Base-by-base conservation (phyloP, 1,140 invertebrate genomes). In the Calephelis virginiensis region DNA sequence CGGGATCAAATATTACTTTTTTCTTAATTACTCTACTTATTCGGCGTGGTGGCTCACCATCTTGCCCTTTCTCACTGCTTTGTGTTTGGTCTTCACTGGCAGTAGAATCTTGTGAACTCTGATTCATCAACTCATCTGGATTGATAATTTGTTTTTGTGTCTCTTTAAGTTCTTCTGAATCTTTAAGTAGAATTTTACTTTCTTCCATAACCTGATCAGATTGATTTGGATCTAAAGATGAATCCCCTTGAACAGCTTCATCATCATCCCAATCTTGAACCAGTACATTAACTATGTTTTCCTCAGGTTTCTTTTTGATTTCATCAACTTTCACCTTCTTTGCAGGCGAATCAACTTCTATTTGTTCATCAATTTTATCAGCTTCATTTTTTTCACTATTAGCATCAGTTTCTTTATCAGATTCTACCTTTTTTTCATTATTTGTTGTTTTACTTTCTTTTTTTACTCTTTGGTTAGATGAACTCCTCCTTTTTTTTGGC, bases 1-100 rank as follows among this genome's bases (percentile, higher is more conserved):
- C 94, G 4, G 94, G 94, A 86, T 95, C 94, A 93, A 94, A 95
- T 69, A 94, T 94, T 12, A 94, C 92, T 85, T 94, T 94, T 61
- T 92, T 93, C 77, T 94, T 95, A 11, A 95, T 94, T 45, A 95
- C 89, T 69, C 94, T 89, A 28, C 92, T 92, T 40, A 87, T 68
- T 73, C 86, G 81, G n/a, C 82, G 75, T 17, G 83, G 81, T 67
- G 78, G 76, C 38, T 66, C 69, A 70, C 86, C 84, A 75, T 85
- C 85, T 50, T 53, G 70, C 74, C 68, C 76, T 71, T 85, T 90
- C 62, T 72, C 80, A 61, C 64, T 66, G 68, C 67, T 70, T 65
- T 75, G 67, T 13, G 70, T 61, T 61, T 82, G 72, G 38, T 76
- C 78, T 69, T 84, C 75, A 78, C 68, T 73, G 40, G 72, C 12